Evolutionary conservation across 2,113 vertebrate species (phyloP).

Genomic region (Odontesthes bonariensis): DNA sequence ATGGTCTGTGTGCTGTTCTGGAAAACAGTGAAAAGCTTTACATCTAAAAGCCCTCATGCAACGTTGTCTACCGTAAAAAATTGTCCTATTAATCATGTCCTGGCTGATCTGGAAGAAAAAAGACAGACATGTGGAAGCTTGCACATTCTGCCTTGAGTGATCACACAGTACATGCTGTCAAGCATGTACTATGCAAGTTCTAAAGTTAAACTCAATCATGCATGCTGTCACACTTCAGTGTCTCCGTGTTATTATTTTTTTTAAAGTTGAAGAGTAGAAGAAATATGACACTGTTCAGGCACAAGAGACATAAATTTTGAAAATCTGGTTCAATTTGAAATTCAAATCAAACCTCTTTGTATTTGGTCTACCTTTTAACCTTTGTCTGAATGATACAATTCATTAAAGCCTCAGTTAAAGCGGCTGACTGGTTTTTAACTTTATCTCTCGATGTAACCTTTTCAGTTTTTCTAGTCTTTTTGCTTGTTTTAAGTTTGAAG

Average conservation of each 20-base stretch:
- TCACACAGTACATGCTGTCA: constrained; percentile 36
- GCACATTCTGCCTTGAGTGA: constrained; percentile 20
- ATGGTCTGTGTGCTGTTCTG: constrained; percentile 23
- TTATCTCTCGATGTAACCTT: too few species aligned
- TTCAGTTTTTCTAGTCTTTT: not conserved
- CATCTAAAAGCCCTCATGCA: constrained; percentile 27
- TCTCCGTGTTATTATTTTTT: constrained; percentile 22
- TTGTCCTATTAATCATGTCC: constrained; percentile 8
- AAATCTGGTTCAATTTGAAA: constrained; percentile 2
- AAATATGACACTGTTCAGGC: constrained; percentile 26
- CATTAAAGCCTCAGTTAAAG: too few species aligned
- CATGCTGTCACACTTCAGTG: constrained; percentile 46
- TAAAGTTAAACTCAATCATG: constrained; percentile 39
- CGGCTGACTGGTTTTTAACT: not conserved
- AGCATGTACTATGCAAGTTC: constrained; percentile 24
- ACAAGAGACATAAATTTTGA: not conserved
- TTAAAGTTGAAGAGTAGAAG: constrained; percentile 40
- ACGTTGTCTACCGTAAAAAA: constrained; percentile 8
- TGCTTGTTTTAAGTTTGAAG: too few species aligned
- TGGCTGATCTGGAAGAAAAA: not conserved
- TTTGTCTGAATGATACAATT: not conserved
- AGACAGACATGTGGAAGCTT: constrained; percentile 27
- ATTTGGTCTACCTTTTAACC: constrained; percentile 8
- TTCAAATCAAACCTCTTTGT: not conserved
- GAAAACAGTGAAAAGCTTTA: constrained; percentile 23